These are phyloP conservation scores for Chirona hameri DNA, from an alignment of 2,888 invertebrate genomes.

Conservation along the genomic window DNA sequence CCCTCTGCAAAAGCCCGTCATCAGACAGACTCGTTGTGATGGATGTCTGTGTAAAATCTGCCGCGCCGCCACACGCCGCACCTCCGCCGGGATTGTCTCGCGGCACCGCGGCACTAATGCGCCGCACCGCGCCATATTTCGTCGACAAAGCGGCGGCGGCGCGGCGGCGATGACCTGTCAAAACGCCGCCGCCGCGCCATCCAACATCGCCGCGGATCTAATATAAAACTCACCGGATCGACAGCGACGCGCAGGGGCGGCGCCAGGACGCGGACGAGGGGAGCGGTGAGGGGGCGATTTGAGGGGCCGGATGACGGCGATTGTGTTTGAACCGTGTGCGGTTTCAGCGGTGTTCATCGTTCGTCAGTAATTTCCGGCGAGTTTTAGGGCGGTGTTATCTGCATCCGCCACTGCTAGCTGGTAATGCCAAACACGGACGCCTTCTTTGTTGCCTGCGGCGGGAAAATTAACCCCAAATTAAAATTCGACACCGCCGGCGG, in stretches of 20 bases:
- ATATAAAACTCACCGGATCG: not conserved
- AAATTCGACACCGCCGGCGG: constrained; percentile 22
- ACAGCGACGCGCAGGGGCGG: not conserved
- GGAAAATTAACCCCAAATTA: constrained; percentile 27
- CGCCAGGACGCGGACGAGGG: not conserved
- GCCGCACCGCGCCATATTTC: not conserved
- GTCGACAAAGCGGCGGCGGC: not conserved
- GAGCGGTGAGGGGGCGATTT: too few relatives aligned
- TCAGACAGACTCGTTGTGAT: not conserved
- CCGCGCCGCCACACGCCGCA: not conserved
- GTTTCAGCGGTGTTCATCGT: too few relatives aligned
- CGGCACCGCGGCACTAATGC: not conserved
- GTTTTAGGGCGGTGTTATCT: too few relatives aligned
- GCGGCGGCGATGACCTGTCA: not conserved
- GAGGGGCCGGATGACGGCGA: too few relatives aligned
- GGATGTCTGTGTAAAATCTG: not conserved
- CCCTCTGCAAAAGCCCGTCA: too few relatives aligned
- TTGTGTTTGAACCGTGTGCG: too few relatives aligned
- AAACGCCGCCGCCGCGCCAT: not conserved
- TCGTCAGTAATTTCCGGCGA: too few relatives aligned
- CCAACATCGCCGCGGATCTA: not conserved
- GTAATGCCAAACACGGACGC: not conserved
- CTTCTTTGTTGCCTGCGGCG: not conserved
- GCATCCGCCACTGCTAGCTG: not conserved
- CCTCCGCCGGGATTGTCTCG: not conserved